Conservation (phyloP, 1,140 invertebrate species). For the Eumaeus atala region DNA sequence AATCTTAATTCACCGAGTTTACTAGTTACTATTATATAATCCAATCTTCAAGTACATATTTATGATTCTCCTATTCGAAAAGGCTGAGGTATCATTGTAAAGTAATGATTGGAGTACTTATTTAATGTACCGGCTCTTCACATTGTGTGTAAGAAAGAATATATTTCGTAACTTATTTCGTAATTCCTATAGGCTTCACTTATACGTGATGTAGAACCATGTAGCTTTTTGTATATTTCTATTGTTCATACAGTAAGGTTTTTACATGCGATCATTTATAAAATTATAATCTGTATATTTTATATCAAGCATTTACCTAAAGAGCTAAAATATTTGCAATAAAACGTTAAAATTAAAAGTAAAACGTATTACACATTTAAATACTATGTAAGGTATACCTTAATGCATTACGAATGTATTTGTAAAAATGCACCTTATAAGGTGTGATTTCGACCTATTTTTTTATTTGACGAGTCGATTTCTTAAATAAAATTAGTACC, state of each 20-base stretch:
- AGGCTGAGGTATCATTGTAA: conserved; percentile 65
- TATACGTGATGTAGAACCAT: conserved; percentile 53
- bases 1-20: conserved; percentile 66
- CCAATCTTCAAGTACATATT: conserved; percentile 49
- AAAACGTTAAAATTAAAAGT: conserved; percentile 20
- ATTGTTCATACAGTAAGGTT: conserved; percentile 60
- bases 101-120: conserved; percentile 56
- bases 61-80: conserved; percentile 70
- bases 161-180: conserved; percentile 21
- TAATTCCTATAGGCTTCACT: conserved; percentile 27
- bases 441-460: conserved; percentile 14
- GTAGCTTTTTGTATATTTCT: conserved; percentile 70
- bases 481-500: too few relatives aligned
- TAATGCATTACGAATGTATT: too few relatives aligned
- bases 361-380: neutral
- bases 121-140: conserved; percentile 34
- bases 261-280: conserved; percentile 58
- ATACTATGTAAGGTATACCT: conserved; percentile 11
- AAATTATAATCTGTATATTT: conserved; percentile 61
- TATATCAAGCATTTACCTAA: conserved; percentile 50
- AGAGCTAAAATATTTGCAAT: conserved; percentile 45
- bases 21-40: conserved; percentile 71
- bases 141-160: conserved; percentile 37
- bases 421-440: too few relatives aligned
- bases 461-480: too few relatives aligned